Percentiles rank a stretch among this genome's conserved stretches.
Conservation (phyloP, 1,140 invertebrate genomes). For the Cotesia typhae region DNA sequence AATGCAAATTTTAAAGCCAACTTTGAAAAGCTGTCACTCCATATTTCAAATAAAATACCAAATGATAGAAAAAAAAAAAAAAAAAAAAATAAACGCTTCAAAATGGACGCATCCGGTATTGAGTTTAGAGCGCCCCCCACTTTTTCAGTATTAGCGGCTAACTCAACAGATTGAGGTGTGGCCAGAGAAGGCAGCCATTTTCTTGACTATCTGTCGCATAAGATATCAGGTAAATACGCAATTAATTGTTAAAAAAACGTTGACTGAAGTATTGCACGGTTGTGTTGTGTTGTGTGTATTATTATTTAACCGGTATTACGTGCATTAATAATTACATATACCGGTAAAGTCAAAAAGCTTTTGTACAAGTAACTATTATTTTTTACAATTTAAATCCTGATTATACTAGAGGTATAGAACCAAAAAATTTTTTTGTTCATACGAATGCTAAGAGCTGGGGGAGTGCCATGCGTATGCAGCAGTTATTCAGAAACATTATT, state of each 20-base stretch:
- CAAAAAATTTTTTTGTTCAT: too few species aligned
- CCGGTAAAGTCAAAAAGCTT: too few species aligned
- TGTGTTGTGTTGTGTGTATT: constrained; percentile 40
- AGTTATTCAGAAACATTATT: neutral
- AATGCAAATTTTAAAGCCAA: too few species aligned
- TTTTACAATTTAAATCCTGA: too few species aligned
- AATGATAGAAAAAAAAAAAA: neutral
- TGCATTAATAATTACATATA: constrained; percentile 1
- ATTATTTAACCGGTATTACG: constrained; percentile 5
- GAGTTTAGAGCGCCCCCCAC: constrained; percentile 7
- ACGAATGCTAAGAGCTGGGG: constrained; percentile 27
- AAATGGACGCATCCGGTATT: constrained; percentile 4
- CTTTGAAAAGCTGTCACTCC: too few species aligned
- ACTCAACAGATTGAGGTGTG: constrained; percentile 67
- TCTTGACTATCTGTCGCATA: constrained; percentile 65
- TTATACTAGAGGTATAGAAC: too few species aligned
- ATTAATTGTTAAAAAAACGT: constrained; percentile 41
- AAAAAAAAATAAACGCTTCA: neutral
- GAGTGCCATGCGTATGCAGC: constrained; percentile 18
- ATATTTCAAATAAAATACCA: neutral
- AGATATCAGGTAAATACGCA: constrained; percentile 65
- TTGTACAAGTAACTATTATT: too few species aligned
- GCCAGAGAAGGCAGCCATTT: constrained; percentile 66
- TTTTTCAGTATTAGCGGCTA: constrained; percentile 41
- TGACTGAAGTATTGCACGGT: constrained; percentile 30